Base-by-base conservation (phyloP, 1,140 invertebrate species). In the Odontomachus brunneus region DNA sequence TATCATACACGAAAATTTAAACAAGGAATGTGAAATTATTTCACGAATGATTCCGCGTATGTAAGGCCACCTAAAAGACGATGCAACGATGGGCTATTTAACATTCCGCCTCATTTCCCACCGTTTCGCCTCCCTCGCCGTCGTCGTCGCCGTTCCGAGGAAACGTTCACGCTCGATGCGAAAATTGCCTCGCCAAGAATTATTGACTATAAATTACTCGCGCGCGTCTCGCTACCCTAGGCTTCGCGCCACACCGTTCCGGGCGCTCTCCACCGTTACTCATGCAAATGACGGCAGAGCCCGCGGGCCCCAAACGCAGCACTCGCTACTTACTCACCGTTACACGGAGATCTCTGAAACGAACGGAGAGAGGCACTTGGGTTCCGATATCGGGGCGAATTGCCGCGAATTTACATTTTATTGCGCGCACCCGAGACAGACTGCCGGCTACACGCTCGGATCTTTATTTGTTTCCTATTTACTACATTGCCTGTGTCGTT, bases 181-280 rank as follows among this genome's bases (percentile, higher is more conserved):
- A 92, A 92, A 92, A 92, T 92, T 92, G 90, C 91, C 86, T 86
- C 78, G 84, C 73, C 82, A 90, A 91, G 90, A 92, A 91, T 92
- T 92, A 92, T 92, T 89, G 91, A 91, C 91, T 89, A 92, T 92
- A 92, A 92, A 92, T 92, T 92, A 91, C 90, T 90, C 82, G 38
- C 38, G 38, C 38, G 38, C 38, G 83, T 87, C 81, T 89, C 82
- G 85, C 89, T 85, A 88, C 84, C 85, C 88, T 82, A 81, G 66
- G 86, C 82, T 90, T 86, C 72, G 59, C 67, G 76, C 76, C 57
- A 33, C 38, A 15, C 59, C 49, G 74, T 78, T 78, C 75, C 75
- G 26, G 63, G 63, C 75, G 75, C 65, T 69, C 75, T 83, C 73
- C 85, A 82, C 89, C 88, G 90, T 92, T 92, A 91, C 84, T 91